Evolutionary conservation across 2,113 vertebrate genomes (phyloP).

Genomic region (Aptenodytes patagonicus): DNA sequence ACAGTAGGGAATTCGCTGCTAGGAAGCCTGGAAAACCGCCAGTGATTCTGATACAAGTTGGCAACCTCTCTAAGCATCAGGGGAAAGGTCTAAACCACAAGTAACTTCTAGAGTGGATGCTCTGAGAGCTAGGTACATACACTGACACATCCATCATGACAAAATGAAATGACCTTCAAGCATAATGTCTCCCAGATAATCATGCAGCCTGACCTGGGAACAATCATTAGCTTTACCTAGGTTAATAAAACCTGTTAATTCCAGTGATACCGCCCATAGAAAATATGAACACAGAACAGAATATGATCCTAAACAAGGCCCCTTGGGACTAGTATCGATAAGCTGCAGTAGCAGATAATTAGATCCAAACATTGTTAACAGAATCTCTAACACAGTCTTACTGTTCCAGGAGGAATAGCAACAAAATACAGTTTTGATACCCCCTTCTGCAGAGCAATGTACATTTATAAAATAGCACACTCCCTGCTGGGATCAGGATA

Average conservation of each 20-base stretch:
- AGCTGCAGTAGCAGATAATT: background rate
- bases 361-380: background rate
- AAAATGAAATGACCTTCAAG: background rate
- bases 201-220: background rate
- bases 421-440: background rate
- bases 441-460: background rate
- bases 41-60: background rate
- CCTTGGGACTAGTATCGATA: background rate
- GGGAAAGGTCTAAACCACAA: background rate
- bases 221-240: background rate
- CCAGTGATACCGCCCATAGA: background rate
- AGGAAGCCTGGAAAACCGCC: background rate
- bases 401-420: background rate
- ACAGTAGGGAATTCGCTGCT: background rate
- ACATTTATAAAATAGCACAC: background rate
- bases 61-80: background rate
- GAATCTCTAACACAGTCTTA: background rate
- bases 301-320: background rate
- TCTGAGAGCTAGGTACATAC: background rate
- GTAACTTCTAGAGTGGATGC: background rate
- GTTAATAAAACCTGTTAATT: background rate
- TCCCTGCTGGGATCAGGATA: background rate
- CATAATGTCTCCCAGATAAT: background rate
- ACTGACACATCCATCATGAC: background rate
- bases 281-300: background rate